These are phyloP conservation scores for Tauraco hartlaubi DNA, from an alignment of 2,797 vertebrate genomes.

Conservation along the genomic window DNA sequence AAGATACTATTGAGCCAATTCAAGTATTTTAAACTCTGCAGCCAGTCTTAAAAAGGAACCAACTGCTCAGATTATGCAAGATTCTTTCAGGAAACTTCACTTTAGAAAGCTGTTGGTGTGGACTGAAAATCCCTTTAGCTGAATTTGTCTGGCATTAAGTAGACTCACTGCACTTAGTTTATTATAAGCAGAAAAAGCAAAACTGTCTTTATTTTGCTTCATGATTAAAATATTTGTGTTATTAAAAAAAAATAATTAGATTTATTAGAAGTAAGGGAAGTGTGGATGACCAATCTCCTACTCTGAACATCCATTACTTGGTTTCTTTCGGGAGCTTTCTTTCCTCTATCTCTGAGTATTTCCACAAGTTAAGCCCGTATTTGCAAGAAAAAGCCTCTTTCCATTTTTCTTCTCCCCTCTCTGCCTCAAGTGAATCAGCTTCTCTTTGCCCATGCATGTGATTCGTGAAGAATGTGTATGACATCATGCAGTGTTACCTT, in stretches of 20 bases:
- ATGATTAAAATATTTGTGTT: background rate
- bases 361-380: background rate
- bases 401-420: background rate
- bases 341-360: background rate
- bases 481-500: background rate
- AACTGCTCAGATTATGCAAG: background rate
- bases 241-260: background rate
- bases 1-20: background rate
- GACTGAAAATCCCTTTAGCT: background rate
- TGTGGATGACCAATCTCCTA: background rate
- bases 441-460: background rate
- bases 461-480: background rate
- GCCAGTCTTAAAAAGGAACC: background rate
- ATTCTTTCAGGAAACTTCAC: background rate
- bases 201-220: background rate
- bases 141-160: background rate
- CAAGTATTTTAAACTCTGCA: background rate
- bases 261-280: background rate
- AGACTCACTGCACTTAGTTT: background rate
- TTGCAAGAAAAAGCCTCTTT: background rate
- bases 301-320: background rate
- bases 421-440: accelerated
- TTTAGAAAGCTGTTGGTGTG: background rate
- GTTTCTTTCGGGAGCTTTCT: background rate
- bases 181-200: background rate